A percentile compares a stretch with the other conserved stretches of the same genome.
These are phyloP conservation scores for Papilio helenus DNA, from an alignment of 1,140 invertebrate genomes.

Conservation along the genomic window DNA sequence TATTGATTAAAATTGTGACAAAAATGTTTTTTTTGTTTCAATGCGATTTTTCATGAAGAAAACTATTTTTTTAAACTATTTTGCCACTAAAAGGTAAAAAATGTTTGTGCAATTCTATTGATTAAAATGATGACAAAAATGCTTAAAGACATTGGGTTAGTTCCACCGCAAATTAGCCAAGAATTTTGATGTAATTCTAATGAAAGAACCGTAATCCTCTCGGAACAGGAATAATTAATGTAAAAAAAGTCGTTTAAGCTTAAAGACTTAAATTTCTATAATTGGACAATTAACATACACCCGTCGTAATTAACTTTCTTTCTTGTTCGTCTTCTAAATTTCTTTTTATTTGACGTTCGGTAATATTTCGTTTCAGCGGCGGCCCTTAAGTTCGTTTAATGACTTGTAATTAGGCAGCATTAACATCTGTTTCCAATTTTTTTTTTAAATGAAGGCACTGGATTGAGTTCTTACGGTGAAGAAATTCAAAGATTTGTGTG, in stretches of 20 bases:
- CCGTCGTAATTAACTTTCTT: slow-evolving; percentile 41
- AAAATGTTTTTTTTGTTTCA: not conserved
- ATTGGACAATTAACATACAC: slow-evolving; percentile 49
- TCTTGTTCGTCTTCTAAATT: slow-evolving; percentile 31
- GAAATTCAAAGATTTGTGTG: no score
- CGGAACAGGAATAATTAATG: slow-evolving; percentile 41
- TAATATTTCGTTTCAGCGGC: slow-evolving; percentile 32
- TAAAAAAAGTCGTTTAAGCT: slow-evolving; percentile 38
- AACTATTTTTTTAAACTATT: no score
- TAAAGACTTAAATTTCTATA: slow-evolving; percentile 40
- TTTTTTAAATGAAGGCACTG: slow-evolving; percentile 13
- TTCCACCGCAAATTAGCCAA: not conserved
- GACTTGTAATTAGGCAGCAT: slow-evolving; percentile 42
- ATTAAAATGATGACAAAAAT: not conserved
- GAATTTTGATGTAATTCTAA: slow-evolving; percentile 37
- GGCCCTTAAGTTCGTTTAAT: slow-evolving; percentile 21
- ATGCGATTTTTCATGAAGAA: no score
- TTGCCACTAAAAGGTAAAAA: no score
- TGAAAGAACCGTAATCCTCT: slow-evolving; percentile 40
- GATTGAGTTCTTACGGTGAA: no score
- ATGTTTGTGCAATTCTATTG: not conserved
- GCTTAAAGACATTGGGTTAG: not conserved
- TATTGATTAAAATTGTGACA: not conserved
- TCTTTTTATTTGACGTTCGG: slow-evolving; percentile 38
- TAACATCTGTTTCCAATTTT: slow-evolving; percentile 37